Evolutionary conservation across 2,797 vertebrate genomes (phyloP).

Genomic region (Neosalanx taihuensis): DNA sequence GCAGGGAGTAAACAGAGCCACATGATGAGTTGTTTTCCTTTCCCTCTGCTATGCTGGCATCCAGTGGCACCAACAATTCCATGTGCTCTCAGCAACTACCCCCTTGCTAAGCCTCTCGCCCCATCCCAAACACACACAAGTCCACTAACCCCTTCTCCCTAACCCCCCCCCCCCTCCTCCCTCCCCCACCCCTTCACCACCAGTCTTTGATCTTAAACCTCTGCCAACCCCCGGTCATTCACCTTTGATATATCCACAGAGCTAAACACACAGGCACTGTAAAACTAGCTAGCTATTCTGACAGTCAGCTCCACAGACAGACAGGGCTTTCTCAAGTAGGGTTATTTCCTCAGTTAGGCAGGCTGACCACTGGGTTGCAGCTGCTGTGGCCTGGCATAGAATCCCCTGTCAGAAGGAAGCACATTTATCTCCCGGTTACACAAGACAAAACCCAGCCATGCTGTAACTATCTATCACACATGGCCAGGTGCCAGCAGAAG

Average conservation of each 20-base stretch:
- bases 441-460: constrained; percentile 52
- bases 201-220: constrained; percentile 53
- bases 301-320: constrained; percentile 33
- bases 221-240: constrained; percentile 59
- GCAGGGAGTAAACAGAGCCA: constrained; percentile 79
- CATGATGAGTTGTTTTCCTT: constrained; percentile 75
- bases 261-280: constrained; percentile 49
- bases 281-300: constrained; percentile 30
- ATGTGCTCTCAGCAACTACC: constrained; percentile 56
- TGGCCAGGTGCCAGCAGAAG: too few relatives aligned
- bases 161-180: constrained; percentile 15
- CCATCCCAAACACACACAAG: constrained; percentile 30
- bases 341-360: constrained; percentile 52
- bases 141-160: neutral
- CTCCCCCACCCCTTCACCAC: constrained; percentile 7
- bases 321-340: constrained; percentile 44
- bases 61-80: constrained; percentile 66
- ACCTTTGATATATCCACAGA: constrained; percentile 73
- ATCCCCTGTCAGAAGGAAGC: constrained; percentile 64
- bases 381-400: constrained; percentile 64
- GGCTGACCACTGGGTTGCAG: constrained; percentile 53
- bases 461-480: constrained; percentile 3
- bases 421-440: constrained; percentile 57
- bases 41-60: constrained; percentile 62
- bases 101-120: constrained; percentile 49